Evolutionary conservation across 2,113 vertebrate genomes (phyloP).

Genomic region (Pangasianodon gigas): DNA sequence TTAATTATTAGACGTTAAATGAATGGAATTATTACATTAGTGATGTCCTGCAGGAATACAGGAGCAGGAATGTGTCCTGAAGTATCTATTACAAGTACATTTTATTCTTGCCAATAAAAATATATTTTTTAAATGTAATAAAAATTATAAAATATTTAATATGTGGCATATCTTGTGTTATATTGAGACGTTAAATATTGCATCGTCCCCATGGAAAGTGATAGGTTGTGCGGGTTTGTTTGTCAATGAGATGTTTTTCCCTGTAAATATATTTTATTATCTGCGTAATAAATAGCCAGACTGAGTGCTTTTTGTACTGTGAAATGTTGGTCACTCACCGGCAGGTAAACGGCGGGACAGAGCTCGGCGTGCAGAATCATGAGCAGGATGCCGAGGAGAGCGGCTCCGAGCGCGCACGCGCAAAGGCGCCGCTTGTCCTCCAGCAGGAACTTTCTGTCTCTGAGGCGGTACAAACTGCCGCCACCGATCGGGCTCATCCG

Average conservation of each 20-base stretch:
- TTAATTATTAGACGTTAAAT: no score
- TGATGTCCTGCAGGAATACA: neutral
- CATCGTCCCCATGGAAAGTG: no score
- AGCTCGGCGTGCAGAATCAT: slow-evolving; percentile 80
- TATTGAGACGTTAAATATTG: no score
- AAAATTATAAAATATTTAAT: no score
- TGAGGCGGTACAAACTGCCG: slow-evolving; percentile 73
- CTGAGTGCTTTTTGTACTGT: no score
- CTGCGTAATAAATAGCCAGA: no score
- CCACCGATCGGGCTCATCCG: slow-evolving; percentile 64
- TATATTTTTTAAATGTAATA: no score
- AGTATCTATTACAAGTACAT: neutral
- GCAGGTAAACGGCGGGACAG: slow-evolving; percentile 64
- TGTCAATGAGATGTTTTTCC: no score
- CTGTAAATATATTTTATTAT: no score
- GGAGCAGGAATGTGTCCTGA: neutral
- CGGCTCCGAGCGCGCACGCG: slow-evolving; percentile 71
- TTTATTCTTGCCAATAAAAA: neutral
- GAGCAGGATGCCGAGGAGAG: slow-evolving; percentile 75
- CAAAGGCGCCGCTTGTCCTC: slow-evolving; percentile 78
- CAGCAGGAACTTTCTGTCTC: slow-evolving; percentile 74
- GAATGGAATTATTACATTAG: neutral
- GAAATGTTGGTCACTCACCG: slow-evolving; percentile 66
- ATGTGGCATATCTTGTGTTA: no score
- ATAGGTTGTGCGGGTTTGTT: no score